Conservation (phyloP, 2,888 invertebrate species). For the Tetanocera ferruginea region DNA sequence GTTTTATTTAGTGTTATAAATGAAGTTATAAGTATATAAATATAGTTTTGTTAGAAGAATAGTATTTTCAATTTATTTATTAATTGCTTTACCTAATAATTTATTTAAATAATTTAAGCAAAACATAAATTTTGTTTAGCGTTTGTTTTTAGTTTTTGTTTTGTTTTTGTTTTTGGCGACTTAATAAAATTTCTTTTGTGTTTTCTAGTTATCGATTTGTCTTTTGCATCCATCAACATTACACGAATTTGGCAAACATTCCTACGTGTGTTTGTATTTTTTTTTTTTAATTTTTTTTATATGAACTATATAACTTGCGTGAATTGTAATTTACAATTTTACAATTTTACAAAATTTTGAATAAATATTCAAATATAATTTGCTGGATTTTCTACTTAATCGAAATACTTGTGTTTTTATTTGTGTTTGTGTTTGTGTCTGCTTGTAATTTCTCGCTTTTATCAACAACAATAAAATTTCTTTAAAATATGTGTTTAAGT, state of each 20-base stretch:
- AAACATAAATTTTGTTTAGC: constrained; percentile 2
- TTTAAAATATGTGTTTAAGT: constrained; percentile 16
- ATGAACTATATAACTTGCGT: neutral
- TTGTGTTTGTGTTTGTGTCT: neutral
- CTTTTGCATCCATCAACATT: constrained; percentile 25
- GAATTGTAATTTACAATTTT: constrained; percentile 15
- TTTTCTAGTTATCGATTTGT: constrained; percentile 22
- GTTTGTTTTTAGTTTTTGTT: neutral
- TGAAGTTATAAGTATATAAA: neutral
- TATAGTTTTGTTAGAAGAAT: neutral
- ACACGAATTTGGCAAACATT: constrained; percentile 27
- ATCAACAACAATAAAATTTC: constrained; percentile 20
- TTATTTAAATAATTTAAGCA: constrained; percentile 19
- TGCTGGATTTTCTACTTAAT: constrained; percentile 26
- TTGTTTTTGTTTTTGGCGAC: neutral
- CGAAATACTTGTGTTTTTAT: neutral
- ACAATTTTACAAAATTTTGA: constrained; percentile 23
- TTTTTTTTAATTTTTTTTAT: neutral
- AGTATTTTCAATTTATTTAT: constrained; percentile 5
- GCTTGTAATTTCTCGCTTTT: neutral
- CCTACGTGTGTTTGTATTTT: neutral
- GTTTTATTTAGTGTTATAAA: neutral
- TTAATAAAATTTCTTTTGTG: constrained; percentile 12
- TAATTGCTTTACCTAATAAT: constrained; percentile 17
- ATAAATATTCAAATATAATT: constrained; percentile 15